A percentile compares a stretch with the other conserved stretches of the same genome.
phyloP scores from a whole-genome alignment of 1,140 invertebrate species.

The Apis laboriosa region DNA sequence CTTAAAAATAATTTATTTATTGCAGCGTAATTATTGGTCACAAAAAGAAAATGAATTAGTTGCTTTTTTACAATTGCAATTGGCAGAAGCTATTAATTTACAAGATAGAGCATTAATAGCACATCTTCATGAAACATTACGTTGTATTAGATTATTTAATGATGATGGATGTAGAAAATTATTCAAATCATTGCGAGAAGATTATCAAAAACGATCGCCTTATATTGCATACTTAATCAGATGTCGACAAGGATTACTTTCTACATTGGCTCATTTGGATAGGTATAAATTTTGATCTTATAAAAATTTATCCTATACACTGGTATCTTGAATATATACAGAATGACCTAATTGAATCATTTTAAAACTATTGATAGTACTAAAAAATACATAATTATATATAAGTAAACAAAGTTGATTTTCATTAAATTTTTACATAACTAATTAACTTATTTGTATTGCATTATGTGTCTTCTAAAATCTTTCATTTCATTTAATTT shows the following conservation, averaged over 20 bases:
- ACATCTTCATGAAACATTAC: constrained; percentile 93
- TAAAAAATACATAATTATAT: not conserved
- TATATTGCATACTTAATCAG: constrained; percentile 93
- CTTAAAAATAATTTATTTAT: not conserved
- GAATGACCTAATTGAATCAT: too few relatives aligned
- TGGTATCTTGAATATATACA: too few relatives aligned
- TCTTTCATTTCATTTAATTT: too few relatives aligned
- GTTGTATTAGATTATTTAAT: constrained; percentile 90
- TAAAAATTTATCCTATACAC: not conserved
- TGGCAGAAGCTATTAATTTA: constrained; percentile 94
- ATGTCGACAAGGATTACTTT: constrained; percentile 90
- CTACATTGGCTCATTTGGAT: constrained; percentile 90
- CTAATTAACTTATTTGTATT: too few relatives aligned
- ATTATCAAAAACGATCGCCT: constrained; percentile 89
- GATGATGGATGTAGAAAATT: constrained; percentile 88
- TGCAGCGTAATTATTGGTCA: constrained; percentile 79
- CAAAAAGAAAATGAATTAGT: constrained; percentile 86
- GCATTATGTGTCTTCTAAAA: too few relatives aligned
- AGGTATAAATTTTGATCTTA: constrained; percentile 75
- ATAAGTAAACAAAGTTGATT: not conserved
- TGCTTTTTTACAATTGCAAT: constrained; percentile 88
- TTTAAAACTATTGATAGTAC: too few relatives aligned
- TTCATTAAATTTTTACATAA: too few relatives aligned
- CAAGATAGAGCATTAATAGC: constrained; percentile 91
- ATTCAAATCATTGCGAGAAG: constrained; percentile 89